Evolutionary conservation across 2,797 vertebrate genomes (phyloP), one percentile per base, ranked within the genome.

Genomic region (Chaetodon trifasciatus): DNA sequence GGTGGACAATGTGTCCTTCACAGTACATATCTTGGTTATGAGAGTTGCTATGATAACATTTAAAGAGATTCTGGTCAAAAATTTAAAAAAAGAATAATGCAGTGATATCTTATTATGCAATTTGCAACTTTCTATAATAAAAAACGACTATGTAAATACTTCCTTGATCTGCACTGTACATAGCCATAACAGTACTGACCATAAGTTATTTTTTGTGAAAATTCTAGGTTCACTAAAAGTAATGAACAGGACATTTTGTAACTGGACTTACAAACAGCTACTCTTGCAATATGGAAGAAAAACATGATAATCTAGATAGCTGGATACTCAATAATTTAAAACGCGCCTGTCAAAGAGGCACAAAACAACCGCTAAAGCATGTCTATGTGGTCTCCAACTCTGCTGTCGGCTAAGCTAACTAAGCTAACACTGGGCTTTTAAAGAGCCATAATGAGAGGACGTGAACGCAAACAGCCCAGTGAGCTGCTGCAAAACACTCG

Each of bases 351-450:
- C 10, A 15, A 3, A 21, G 24, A 79, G 21, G n/a, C 56, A 73
- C 32, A 53, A 61, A 24, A 46, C 47, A 57, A n/a, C 55, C 13
- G 24, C 61, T 19, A 2, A 8, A 69, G 58, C 75, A 61, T 64
- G 61, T 37, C 10, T 19, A 53, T n/a, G 4, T 42, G 1, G 0
- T 23, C 24, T 21, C 7, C 58, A 47, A 21, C 52, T 42, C 23
- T 70, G 3, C 46, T 68, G 37, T 35, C 8, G 66, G 86, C 78
- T 76, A 74, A 65, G 82, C 85, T 87, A 88, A 63, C 0, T 1
- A 12, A 10, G n/a, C 21, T 23, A 49, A 50, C 65, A 3, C 11
- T 42, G 35, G 24, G 23, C 21, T 4, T 3, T 13, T 9, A 7
- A 2, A 4, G 8, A 16, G 28, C 0, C 24, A 4, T 9, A 3